Evolutionary conservation across 1,140 invertebrate species (phyloP).

Genomic region (Diploscapter pachys): DNA sequence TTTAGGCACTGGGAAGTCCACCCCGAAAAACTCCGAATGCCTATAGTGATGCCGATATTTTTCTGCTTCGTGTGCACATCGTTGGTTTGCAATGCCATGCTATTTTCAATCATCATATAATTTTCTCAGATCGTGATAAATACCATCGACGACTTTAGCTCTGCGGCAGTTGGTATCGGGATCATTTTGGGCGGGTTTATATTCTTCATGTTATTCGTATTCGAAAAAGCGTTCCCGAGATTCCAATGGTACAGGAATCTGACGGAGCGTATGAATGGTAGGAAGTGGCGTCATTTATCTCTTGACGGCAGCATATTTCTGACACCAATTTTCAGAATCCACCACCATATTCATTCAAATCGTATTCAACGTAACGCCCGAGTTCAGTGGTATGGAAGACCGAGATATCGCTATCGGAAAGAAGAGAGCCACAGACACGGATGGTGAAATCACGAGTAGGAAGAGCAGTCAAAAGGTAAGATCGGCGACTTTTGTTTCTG

Average conservation of each 20-base stretch:
- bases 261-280: slow-evolving; percentile 17
- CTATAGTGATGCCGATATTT: slow-evolving; percentile 35
- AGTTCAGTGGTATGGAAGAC: slow-evolving; percentile 12
- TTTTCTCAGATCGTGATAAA: slow-evolving; percentile 9
- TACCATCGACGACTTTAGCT: slow-evolving; percentile 21
- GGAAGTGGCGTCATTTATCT: slow-evolving; percentile 5
- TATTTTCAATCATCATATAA: too few relatives aligned
- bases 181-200: slow-evolving; percentile 22
- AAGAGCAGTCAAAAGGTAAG: too few relatives aligned
- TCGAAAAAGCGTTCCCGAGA: slow-evolving; percentile 22
- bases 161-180: slow-evolving; percentile 21
- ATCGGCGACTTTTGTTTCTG: too few relatives aligned
- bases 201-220: slow-evolving; percentile 26
- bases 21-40: slow-evolving; percentile 29
- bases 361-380: slow-evolving; percentile 37
- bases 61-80: slow-evolving; percentile 34
- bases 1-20: slow-evolving; percentile 27
- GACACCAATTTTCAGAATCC: slow-evolving; percentile 7
- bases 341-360: slow-evolving; percentile 32
- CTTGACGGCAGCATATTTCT: slow-evolving; percentile 1
- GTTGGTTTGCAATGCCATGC: slow-evolving; percentile 1
- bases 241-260: not conserved
- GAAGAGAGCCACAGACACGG: too few relatives aligned
- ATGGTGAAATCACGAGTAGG: too few relatives aligned
- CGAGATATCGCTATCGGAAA: slow-evolving; percentile 19